Evolutionary conservation across 2,888 invertebrate genomes (phyloP), one percentile per base, ranked within the genome.

Genomic region (Aricia artaxerxes): DNA sequence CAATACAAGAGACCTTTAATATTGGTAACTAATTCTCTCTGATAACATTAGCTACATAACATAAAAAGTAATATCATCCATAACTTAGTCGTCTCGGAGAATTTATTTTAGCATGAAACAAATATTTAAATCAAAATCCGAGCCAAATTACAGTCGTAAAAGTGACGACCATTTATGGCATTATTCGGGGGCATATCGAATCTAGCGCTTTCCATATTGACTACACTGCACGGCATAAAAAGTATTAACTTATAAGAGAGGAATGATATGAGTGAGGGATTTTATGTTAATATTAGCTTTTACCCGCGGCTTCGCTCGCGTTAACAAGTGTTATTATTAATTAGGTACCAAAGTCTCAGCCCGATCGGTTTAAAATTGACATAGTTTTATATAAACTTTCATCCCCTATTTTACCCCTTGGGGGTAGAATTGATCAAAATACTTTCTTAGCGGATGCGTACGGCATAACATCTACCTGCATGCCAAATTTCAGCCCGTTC

Each of bases 171-270:
- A 90, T 92, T 92, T 93, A 93, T 92, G 90, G 90, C 90, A 89
- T 92, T 92, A 92, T 93, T 92, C 87, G 89, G 88, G 87, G 88
- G 93, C 93, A 93, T 93, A 93, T 92, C 94, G 90, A 92, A 93
- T 91, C 88, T 85, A 89, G 85, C 88, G 88, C 87, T 89, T 87
- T 89, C 87, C 88, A 85, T 88, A 88, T 87, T 84, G 82, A 82
- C 83, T 91, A 89, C 88, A 94, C 86, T 89, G 83, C 85, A 83
- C 85, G 85, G 88, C 91, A 89, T 83, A 84, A 81, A 82, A 86
- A 87, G 77, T 64, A 57, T 64, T 38, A 40, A 49, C 6, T 44
- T 38, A 60, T 5, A 72, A 44, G 1, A 24, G 24, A 24, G 24
- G 24, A 24, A 44, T 44, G 2, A 11, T 49, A 49, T 9, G 49